Evolutionary conservation across 2,797 vertebrate genomes (phyloP), one percentile per base, ranked within the genome.

Genomic region (Protosalanx chinensis): DNA sequence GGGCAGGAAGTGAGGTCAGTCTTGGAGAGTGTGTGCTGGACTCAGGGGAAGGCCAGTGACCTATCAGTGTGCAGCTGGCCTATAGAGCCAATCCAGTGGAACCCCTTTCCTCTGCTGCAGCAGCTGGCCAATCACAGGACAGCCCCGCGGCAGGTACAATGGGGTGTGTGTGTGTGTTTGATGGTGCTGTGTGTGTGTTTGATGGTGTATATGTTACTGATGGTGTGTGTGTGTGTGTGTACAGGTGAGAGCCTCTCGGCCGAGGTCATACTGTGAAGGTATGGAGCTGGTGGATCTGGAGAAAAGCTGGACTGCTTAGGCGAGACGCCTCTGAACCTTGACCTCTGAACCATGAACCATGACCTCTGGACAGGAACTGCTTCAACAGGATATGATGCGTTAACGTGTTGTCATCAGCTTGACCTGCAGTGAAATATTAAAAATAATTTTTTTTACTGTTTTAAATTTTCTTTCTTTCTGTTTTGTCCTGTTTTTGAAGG

Each of bases 1-100:
- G 94, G 94, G 91, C 94, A 71, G 87, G 91, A 0, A 96, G 95
- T 7, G 93, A 92, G 64, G 85, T 89, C 87, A 96, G 94, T 77
- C 53, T 95, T 76, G 95, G 93, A 0, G 95, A 96, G 0, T 92
- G 92, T 0, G 93, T 95, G 86, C 80, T 95, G 63, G 96, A 96
- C 87, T 96, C 95, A 0, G 96, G 96, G 95, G 7, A 96, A 96
- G 83, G 95, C 94, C 82, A 96, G 95, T 0, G 95, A 96, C 68
- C 90, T 96, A 59, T 97, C 96, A 0, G 93, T 96, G 68, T 96
- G 93, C 0, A 96, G 96, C 70, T 96, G 95, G 95, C 94, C 95
- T 0, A 88, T 91, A 62, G 95, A 96, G 75, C 96, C 96, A 32
- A 88, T 91, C 71, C 94, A 93, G 58, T 96, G 96, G 96, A 92